A percentile compares a stretch with the other conserved stretches of the same genome.
These are phyloP conservation scores for Campodea augens DNA, from an alignment of 1,140 invertebrate genomes.

Conservation along the genomic window DNA sequence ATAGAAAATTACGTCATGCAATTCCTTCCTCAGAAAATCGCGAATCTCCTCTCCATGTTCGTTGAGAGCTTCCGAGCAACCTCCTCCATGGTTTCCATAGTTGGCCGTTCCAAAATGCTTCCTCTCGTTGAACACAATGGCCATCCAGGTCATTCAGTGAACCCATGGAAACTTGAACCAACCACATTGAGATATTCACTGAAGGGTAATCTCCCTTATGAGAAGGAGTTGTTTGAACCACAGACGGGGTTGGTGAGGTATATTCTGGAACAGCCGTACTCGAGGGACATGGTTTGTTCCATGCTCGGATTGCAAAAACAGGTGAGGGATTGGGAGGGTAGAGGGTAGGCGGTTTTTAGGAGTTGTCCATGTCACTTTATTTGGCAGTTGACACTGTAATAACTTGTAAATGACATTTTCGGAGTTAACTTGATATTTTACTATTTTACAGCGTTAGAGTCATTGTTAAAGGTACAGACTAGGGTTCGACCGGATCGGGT, in stretches of 20 bases:
- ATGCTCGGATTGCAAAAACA: conserved; percentile 87
- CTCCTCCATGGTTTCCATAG: conserved; percentile 87
- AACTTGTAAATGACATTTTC: too few species aligned
- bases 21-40: conserved; percentile 52
- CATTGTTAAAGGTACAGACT: too few species aligned
- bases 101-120: conserved; percentile 70
- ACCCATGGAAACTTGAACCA: conserved; percentile 81
- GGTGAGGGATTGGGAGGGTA: too few species aligned
- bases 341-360: too few species aligned
- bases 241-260: conserved; percentile 73
- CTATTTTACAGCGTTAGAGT: too few species aligned
- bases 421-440: too few species aligned
- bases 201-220: conserved; percentile 81
- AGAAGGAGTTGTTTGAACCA: conserved; percentile 69
- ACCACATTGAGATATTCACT: conserved; percentile 66
- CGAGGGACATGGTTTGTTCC: conserved; percentile 84
- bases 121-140: conserved; percentile 87
- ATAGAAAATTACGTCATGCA: too few species aligned
- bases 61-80: conserved; percentile 77
- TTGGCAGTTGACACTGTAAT: too few species aligned
- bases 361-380: too few species aligned
- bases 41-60: conserved; percentile 65
- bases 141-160: conserved; percentile 66
- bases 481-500: too few species aligned
- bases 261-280: conserved; percentile 87